Conservation (phyloP, 1,140 invertebrate species). For the Eriocheir sinensis region DNA sequence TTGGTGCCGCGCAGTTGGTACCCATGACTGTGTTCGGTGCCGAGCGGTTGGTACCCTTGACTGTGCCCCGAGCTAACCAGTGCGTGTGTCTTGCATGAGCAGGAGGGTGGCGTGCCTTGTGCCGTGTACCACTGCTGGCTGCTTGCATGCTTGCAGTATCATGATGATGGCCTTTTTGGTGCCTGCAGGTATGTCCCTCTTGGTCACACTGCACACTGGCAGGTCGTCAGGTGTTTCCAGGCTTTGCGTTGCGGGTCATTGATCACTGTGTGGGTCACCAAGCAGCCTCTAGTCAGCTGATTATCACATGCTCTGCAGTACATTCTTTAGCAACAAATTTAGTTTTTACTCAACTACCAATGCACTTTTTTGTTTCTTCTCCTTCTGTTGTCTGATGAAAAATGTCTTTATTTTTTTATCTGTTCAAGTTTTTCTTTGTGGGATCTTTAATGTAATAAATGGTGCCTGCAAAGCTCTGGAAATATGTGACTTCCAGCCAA, state of each 20-base stretch:
- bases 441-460: slow-evolving; percentile 48
- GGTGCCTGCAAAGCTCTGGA: slow-evolving; percentile 75
- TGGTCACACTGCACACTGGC: slow-evolving; percentile 71
- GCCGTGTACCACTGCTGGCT: slow-evolving; percentile 78
- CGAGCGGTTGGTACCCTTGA: slow-evolving; percentile 76
- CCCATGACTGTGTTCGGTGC: slow-evolving; percentile 76
- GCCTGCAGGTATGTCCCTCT: slow-evolving; percentile 76
- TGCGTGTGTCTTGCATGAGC: slow-evolving; percentile 78
- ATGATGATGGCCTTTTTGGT: slow-evolving; percentile 73
- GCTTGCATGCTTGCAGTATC: slow-evolving; percentile 76
- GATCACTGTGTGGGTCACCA: slow-evolving; percentile 72
- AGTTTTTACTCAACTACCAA: slow-evolving; percentile 56
- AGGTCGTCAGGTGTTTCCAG: slow-evolving; percentile 75
- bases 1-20: slow-evolving; percentile 76
- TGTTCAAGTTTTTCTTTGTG: background rate
- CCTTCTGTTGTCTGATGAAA: slow-evolving; percentile 52
- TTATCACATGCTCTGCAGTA: slow-evolving; percentile 57
- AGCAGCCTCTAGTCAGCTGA: slow-evolving; percentile 58
- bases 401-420: background rate
- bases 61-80: slow-evolving; percentile 78
- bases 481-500: slow-evolving; percentile 74
- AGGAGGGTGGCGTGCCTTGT: slow-evolving; percentile 78
- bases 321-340: slow-evolving; percentile 54
- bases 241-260: slow-evolving; percentile 68
- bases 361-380: slow-evolving; percentile 62